Evolutionary conservation across 1,140 invertebrate genomes (phyloP), one percentile per base, ranked within the genome.

Genomic region (Dinothrombium tinctorium): DNA sequence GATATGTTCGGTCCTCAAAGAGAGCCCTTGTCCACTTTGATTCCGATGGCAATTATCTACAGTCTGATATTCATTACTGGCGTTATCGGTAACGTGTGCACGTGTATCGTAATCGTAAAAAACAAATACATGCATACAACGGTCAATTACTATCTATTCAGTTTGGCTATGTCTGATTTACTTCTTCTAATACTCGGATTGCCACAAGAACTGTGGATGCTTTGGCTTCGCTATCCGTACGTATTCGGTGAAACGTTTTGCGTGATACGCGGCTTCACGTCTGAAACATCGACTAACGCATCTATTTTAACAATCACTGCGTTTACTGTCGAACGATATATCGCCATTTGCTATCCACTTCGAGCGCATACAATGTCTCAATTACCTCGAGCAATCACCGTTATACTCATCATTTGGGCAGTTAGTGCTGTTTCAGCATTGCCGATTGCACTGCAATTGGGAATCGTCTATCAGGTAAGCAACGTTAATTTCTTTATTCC

Each of bases 241-340:
- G 61, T 75, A 8, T 87, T 90, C 50, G 82, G 82, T 0, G 72
- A 78, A 45, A 62, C 63, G 2, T 83, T 89, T 56, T 92, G 83
- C 56, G 64, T 84, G 6, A 59, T 84, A 20, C 70, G 80, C 42
- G 77, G 78, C 0, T 64, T 86, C 29, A 67, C 79, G 1, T 74
- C 79, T 0, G 86, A 92, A 55, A 82, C 77, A 2, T 86, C 82
- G 0, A 79, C 81, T 3, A 86, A 90, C 56, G 84, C 86, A 0
- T 87, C 84, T 0, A 77, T 94, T 0, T 62, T 94, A 33, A 84
- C 79, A 8, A 87, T 87, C 33, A 81, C 78, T 0, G 79, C 82
- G 3, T 95, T 95, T 58, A 92, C 87, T 0, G 69, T 89, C 3
- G 87, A 95, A 56, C 60, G 89, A 35, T 96, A 92, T 57, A 69